Base-by-base conservation (phyloP, 2,888 invertebrate genomes). In the Acronicta aceris region DNA sequence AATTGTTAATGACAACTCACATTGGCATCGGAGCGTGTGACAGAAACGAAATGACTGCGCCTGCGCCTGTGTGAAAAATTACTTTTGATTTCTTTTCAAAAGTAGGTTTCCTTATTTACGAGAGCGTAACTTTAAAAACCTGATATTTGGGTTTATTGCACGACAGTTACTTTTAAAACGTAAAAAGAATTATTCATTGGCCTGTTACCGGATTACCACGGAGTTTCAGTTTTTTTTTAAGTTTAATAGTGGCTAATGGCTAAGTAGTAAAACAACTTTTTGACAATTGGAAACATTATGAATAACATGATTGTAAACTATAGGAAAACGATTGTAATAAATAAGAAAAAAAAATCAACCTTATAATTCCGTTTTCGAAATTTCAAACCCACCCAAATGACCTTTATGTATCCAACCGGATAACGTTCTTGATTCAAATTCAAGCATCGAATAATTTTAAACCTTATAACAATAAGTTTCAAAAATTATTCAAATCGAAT, bases 41-140 rank as follows among this genome's bases (percentile, higher is more conserved):
- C 87, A 88, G 85, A 83, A 85, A 81, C 76, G 68, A 85, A 86
- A 88, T 88, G 83, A 81, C 81, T 57, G 70, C 59, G 56, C 66
- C 81, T 54, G 70, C 59, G 56, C 66, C 67, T 54, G 58, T 71
- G 72, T 85, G 87, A 88, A 84, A 85, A 86, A 89, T 87, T 83
- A 81, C 79, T 75, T 74, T 78, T 69, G 25, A 61, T 71, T 77
- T 76, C 59, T 60, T 64, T 63, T n/a, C 59, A 56, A 57, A 61
- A 61, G 27, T 47, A 12, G 21, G 17, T 62, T 76, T 59, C 67
- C 67, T 63, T 58, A 40, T 54, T 61, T 48, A 49, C 59, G 56
- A 46, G 25, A 13, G 4, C 16, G 21, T 43, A 57, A 49, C 12
- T 7, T 40, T 5, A 5, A 25, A 41, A 40, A 21, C 15, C 12